Evolutionary conservation across 2,888 invertebrate genomes (phyloP), one percentile per base, ranked within the genome.

Genomic region (Aspidiotus destructor): DNA sequence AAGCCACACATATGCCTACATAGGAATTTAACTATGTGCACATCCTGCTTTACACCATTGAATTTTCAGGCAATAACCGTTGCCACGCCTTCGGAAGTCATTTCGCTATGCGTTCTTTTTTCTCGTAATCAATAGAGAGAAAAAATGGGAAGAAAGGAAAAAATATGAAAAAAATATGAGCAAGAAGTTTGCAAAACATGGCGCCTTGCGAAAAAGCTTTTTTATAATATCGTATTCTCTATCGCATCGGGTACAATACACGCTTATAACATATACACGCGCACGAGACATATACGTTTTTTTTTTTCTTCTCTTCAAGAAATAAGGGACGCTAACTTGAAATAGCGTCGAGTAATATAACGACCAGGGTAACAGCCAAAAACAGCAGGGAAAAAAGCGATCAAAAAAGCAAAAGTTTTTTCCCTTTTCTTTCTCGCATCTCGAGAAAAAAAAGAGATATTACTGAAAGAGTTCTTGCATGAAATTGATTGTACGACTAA

Each of bases 391-490:
- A 60, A 60, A 67, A 67, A 67, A 67, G 52, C 67, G 67, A 67
- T 67, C 67, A 67, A 57, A 52, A 67, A 67, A 67, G 60, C 67
- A 54, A 63, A 63, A 48, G n/a, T n/a, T 48, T 48, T 48, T 48
- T 48, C n/a, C n/a, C n/a, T 48, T n/a, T 48, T 48, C 48, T 48
- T 13, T 48, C 10, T 13, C 10, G n/a, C 10, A 58, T 13, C 10
- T 10, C 13, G 55, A 58, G 40, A 40, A 67, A 67, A 68, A 41
- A 68, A 67, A 68, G 60, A 68, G 68, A 68, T 68, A 68, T 68
- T 68, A 68, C 68, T 60, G 52, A 42, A 61, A 58, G 61, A 68
- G 68, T 68, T 68, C 68, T 68, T 68, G 60, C 68, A 68, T 68
- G 68, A 68, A 68, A 68, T 68, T 68, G 68, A 68, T 61, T 68